A percentile compares a stretch with the other conserved stretches of the same genome.
Conservation (phyloP, 1,140 invertebrate species). For the Diabrotica virgifera region DNA sequence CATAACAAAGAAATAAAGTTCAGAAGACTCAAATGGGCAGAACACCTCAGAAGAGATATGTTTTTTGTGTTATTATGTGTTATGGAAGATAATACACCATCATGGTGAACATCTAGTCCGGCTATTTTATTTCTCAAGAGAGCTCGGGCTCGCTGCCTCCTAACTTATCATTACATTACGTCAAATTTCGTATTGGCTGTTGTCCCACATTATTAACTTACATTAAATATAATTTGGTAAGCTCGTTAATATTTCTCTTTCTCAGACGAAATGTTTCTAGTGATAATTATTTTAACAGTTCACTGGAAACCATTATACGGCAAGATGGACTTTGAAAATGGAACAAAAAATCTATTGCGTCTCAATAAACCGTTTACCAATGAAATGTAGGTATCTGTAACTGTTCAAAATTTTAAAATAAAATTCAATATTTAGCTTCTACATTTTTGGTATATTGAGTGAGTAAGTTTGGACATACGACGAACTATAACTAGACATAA, state of each 20-base stretch:
- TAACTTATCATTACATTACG: conserved; percentile 40
- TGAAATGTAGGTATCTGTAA: too few species aligned
- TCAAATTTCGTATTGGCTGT: conserved; percentile 21
- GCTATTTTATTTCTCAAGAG: conserved; percentile 30
- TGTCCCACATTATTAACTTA: background rate
- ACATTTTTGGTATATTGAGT: too few species aligned
- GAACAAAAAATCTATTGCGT: too few species aligned
- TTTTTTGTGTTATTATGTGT: conserved; percentile 48
- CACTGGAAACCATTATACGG: background rate
- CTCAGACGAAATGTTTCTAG: background rate
- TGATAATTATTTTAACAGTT: background rate
- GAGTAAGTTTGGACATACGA: too few species aligned
- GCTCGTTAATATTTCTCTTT: background rate
- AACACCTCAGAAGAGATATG: too few species aligned
- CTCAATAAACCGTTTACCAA: too few species aligned
- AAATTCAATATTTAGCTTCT: too few species aligned
- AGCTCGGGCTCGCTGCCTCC: conserved; percentile 24
- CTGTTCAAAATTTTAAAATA: too few species aligned
- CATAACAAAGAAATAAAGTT: too few species aligned
- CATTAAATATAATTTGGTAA: conserved; percentile 1
- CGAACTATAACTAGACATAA: too few species aligned
- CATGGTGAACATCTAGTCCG: conserved; percentile 35
- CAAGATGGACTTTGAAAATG: too few species aligned
- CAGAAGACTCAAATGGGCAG: too few species aligned
- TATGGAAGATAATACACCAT: conserved; percentile 46